Percentiles rank a stretch among this genome's conserved stretches.
Evolutionary conservation across 2,888 invertebrate species (phyloP).

Genomic region (Epistrophella euchroma): DNA sequence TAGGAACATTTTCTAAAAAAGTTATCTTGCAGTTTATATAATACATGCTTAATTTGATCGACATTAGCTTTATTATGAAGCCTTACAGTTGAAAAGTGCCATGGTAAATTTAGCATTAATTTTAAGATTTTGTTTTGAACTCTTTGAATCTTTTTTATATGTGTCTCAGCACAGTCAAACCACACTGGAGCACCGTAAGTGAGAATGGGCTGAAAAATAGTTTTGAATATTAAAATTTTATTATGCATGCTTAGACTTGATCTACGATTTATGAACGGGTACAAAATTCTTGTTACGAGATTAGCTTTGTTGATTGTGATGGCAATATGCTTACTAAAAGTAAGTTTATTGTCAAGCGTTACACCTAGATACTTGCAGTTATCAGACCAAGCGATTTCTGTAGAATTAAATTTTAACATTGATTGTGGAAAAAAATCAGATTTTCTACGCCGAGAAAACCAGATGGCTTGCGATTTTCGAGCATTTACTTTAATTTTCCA

Average conservation of each 20-base stretch:
- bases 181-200: constrained; percentile 15
- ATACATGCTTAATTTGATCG: background rate
- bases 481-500: background rate
- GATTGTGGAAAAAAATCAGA: background rate
- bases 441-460: background rate
- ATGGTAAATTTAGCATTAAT: constrained; percentile 5
- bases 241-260: background rate
- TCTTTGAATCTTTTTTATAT: background rate
- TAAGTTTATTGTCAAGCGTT: background rate
- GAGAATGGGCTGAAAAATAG: constrained; percentile 2
- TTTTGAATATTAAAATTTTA: constrained; percentile 1
- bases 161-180: constrained; percentile 15
- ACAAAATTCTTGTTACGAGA: background rate
- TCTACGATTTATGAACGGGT: background rate
- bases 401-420: background rate
- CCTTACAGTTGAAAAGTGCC: background rate
- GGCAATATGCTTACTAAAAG: too few relatives aligned
- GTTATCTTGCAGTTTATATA: background rate
- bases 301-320: too few relatives aligned
- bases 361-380: background rate
- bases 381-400: background rate
- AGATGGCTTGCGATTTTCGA: background rate
- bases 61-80: constrained; percentile 8
- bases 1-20: constrained; percentile 1
- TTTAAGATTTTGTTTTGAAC: background rate